Evolutionary conservation across 2,113 vertebrate species (phyloP), one percentile per base, ranked within the genome.

Genomic region (Verasper variegatus): DNA sequence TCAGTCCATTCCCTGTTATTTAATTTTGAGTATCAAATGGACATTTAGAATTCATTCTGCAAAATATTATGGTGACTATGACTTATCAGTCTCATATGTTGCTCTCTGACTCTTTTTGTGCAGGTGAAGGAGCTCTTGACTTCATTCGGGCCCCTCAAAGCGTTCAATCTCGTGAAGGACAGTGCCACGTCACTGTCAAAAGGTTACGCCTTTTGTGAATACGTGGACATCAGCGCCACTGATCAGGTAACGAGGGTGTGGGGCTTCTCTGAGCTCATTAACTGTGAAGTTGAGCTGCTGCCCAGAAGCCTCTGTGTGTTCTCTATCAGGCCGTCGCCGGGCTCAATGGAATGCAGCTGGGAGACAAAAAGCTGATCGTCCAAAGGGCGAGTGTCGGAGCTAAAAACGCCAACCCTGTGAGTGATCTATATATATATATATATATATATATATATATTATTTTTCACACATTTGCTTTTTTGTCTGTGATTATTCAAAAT

Each of bases 161-260:
- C 94, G 51, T 95, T 95, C 91, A 95, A 95, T 35, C 93, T 95
- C 5, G 94, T 95, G 84, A 95, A 95, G 85, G 94, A 95, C 94
- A 94, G 94, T 85, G 92, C 94, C 69, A 95, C 94, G 27, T 95
- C 94, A 66, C 91, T 94, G 90, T 95, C 94, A 2, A 95, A 95
- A 85, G 94, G 94, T 76, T 95, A 95, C 75, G 93, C 94, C 88
- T 95, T 95, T 71, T 95, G 94, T 57, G 94, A 95, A 79, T 95
- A 95, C 2, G 93, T 94, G 0, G 94, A 95, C 72, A 47, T 94
- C 88, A 82, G 91, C 67, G 92, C 93, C 68, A 95, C 94, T 5
- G 94, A 95, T 56, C 94, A 95, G 93, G 94, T 95, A 83, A 47
- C 2, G 31, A 0, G 6, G 0, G 13, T 2, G 13, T 1, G 5